Base-by-base conservation (phyloP, 2,113 vertebrate species). In the Chitala chitala region DNA sequence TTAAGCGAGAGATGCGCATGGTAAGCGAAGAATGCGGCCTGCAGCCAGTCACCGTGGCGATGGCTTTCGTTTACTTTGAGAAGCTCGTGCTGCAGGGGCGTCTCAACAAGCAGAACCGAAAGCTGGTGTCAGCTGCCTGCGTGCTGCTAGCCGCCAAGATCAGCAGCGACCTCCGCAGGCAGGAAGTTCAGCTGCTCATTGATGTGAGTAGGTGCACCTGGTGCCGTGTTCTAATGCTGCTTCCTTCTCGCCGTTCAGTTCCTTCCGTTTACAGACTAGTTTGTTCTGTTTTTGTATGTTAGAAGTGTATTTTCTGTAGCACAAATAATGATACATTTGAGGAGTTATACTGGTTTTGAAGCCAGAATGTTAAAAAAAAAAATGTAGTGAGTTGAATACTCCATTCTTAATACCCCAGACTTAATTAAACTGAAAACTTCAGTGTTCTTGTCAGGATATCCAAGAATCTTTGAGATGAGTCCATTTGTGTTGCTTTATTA, bases 51-150 rank as follows among this genome's bases (percentile, higher is more conserved):
- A 96, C 96, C 5, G 92, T 94, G 78, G 94, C 95, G 38, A 96
- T 98, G 95, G 93, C 95, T 36, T 99, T 94, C n/a, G 97, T 98
- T 77, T 98, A 98, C 91, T 99, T 99, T 33, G 97, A 99, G 92
- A 99, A 99, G 89, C 92, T 99, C 8, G 94, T 96, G 78, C 92
- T 99, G 65, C 95, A 96, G 89, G 96, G 95, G 64, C 93, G 93
- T 24, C 92, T 99, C 80, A 95, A 96, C 91, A 99, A 99, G 84
- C 94, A 96, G 86, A 99, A 99, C 94, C 93, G 96, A 84, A 99
- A 99, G 86, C 91, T 98, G 83, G 96, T 96, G 1, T 92, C 95
- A 0, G 95, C 95, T 0, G 93, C 94, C 2, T 98, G 96, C 0
- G 94, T 99, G 69, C 90, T 99, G 79, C 91, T 99, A 0, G 97